Conservation (phyloP, 2,113 vertebrate genomes). For the Saccopteryx leptura region DNA sequence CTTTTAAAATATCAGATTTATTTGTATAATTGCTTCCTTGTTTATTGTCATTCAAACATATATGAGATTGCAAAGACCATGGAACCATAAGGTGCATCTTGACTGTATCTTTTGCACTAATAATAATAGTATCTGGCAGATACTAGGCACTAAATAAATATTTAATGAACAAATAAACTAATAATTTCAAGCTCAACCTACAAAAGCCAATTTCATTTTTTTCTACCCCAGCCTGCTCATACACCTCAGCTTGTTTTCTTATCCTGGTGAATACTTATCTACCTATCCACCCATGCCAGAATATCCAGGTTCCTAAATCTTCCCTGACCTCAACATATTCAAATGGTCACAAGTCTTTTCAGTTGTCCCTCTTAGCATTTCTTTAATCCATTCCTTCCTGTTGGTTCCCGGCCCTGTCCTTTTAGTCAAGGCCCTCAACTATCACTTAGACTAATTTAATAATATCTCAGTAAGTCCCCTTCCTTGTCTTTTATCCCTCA, state of each 20-base stretch:
- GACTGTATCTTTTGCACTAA: not conserved
- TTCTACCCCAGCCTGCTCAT: not conserved
- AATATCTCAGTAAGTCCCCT: not conserved
- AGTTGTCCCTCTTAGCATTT: not conserved
- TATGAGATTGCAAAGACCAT: not conserved
- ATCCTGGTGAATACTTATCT: not conserved
- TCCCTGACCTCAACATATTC: rapidly evolving
- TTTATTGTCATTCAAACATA: not conserved
- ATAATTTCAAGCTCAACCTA: not conserved
- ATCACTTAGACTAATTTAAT: not conserved
- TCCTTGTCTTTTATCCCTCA: not conserved
- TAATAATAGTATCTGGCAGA: not conserved
- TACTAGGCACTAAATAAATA: not conserved
- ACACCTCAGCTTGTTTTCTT: not conserved
- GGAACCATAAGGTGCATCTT: not conserved
- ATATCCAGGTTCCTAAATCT: not conserved
- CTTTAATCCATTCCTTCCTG: not conserved
- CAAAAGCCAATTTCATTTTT: not conserved
- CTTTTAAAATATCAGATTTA: conserved; percentile 24
- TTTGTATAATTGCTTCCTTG: not conserved
- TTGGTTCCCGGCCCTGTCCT: not conserved
- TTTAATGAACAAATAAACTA: conserved; percentile 11
- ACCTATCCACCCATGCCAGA: not conserved
- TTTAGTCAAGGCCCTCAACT: not conserved
- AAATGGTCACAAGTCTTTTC: not conserved